Conservation (phyloP, 2,888 invertebrate species). For the Athrips mouffetella region DNA sequence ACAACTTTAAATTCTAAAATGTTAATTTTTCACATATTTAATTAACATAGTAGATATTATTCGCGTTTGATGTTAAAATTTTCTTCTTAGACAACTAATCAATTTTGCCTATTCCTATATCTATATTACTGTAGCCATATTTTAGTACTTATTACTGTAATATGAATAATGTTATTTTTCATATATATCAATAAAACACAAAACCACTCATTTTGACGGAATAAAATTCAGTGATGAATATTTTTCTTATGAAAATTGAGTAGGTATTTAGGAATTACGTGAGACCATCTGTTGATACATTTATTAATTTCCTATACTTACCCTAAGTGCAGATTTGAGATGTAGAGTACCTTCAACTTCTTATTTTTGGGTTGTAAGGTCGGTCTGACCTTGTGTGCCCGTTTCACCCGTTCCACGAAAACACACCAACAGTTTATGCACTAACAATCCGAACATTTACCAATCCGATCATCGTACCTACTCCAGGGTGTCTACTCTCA, state of each 20-base stretch:
- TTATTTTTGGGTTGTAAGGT: too few species aligned
- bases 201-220: conserved; percentile 35
- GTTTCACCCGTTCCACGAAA: background rate
- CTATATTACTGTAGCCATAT: conserved; percentile 44
- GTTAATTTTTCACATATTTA: conserved; percentile 13
- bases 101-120: conserved; percentile 38
- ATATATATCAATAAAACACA: conserved; percentile 22
- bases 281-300: conserved; percentile 5
- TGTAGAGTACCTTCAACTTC: too few species aligned
- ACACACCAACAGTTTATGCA: background rate
- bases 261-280: conserved; percentile 26
- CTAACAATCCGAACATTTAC: background rate
- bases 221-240: conserved; percentile 31
- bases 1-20: background rate
- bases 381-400: too few species aligned
- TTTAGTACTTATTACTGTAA: conserved; percentile 22
- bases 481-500: too few species aligned
- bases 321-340: background rate
- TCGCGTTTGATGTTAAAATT: conserved; percentile 18
- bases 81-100: conserved; percentile 23
- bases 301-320: background rate
- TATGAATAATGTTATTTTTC: conserved; percentile 22
- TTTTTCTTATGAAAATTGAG: conserved; percentile 22
- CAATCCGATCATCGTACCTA: background rate
- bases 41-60: conserved; percentile 37